Base-by-base conservation (phyloP, 2,113 vertebrate species). In the Scomber scombrus region DNA sequence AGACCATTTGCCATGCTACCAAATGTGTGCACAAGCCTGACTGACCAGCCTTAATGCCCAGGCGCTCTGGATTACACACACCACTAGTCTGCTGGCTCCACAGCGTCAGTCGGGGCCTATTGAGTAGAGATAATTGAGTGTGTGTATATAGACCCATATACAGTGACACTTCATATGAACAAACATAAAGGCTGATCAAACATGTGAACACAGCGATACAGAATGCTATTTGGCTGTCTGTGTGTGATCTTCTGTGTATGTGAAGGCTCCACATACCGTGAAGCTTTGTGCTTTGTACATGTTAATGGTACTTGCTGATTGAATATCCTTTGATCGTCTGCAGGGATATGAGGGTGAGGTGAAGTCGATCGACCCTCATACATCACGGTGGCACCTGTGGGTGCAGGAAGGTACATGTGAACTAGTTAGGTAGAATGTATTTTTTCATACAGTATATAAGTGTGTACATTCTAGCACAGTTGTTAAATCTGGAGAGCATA, bases 111-210 rank as follows among this genome's bases (percentile, higher is more conserved):
- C 74, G 15, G 26, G 58, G 54, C 71, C 71, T 15, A 83, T 21
- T 66, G 80, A 81, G 67, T 51, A 71, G 80, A 81, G 65, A 88
- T 90, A 85, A 92, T 84, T 87, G 88, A 89, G 83, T 75, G 79
- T 54, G 74, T 72, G 74, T 65, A 81, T 81, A 84, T 63, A 75
- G 49, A 75, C 19, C 5, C 11, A 54, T 81, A 81, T 76, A 84
- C 72, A 70, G 68, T 76, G 82, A 86, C 74, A 87, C 80, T 85
- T 91, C 77, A 78, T 87, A 77, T 85, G 73, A 82, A 75, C 86
- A 84, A 85, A 91, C 80, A 89, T 70, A 89, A 86, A 90, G 82
- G 62, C 85, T 60, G 86, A 89, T 89, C 89, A 87, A 86, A 92
- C 86, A 84, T 45, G 72, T 61, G 51, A 81, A 79, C 76, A 46